Evolutionary conservation across 2,888 invertebrate genomes (phyloP), one percentile per base, ranked within the genome.

Genomic region (Hirtodrosophila cameraria): DNA sequence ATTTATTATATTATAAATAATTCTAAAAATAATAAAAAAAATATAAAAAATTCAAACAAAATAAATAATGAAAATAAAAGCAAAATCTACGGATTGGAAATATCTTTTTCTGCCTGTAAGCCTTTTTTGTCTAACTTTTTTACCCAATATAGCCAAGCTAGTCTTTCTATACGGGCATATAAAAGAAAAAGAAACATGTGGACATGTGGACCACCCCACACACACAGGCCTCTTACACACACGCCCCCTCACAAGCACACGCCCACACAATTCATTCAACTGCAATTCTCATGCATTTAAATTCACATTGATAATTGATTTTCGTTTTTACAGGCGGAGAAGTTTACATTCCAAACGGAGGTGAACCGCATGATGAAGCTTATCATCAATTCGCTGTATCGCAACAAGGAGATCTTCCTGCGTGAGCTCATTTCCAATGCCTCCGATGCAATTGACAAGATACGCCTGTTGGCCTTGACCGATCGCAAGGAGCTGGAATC

Each of bases 291-390:
- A 31, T 30, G 12, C 16, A 35, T 12, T 20, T 23, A 15, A n/a
- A n/a, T n/a, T n/a, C n/a, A 20, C 5, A 20, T 20, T 20, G 18
- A 20, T 20, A 20, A 20, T 35, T 61, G 11, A 20, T 48, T 9
- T 25, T 39, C 15, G 3, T 3, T 20, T n/a, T 6, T 31, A 1
- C 35, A 91, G 88, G 95, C 98, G 1, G 96, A 97, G 89, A 97
- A 96, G 90, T 96, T 94, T 89, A 93, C 94, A 18, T 99, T 99
- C 93, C 97, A 99, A 92, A 98, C 99, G 0, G 99, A 99, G 92
- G 99, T 99, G 33, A 98, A 98, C 92, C 96, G 99, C 58, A 99
- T 99, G 98, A 99, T 99, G 99, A 99, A 99, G 91, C 94, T 99
- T 60, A 99, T 99, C 91, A 99, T 99, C 90, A 99, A 99, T 92